These are phyloP conservation scores for Folsomia manolachei DNA, from an alignment of 2,888 invertebrate species.

Conservation along the genomic window DNA sequence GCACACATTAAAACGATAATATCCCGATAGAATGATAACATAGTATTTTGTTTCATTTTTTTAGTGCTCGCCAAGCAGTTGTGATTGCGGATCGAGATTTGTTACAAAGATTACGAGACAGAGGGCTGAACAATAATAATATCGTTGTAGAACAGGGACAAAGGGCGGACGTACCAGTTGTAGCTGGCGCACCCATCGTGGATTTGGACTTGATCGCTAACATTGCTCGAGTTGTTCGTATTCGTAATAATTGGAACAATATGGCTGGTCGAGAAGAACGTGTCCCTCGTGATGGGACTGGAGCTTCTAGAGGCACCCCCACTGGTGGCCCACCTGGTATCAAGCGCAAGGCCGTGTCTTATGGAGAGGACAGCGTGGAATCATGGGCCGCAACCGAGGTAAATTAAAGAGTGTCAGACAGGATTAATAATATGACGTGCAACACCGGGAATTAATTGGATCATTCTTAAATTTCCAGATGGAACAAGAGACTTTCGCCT, in stretches of 20 bases:
- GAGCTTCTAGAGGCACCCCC: background rate
- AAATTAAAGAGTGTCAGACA: background rate
- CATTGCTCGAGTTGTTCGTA: conserved; percentile 1
- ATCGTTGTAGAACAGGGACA: background rate
- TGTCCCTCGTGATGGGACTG: background rate
- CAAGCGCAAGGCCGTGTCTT: conserved; percentile 41
- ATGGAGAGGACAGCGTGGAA: conserved; percentile 48
- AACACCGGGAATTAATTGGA: background rate
- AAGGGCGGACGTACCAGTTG: background rate
- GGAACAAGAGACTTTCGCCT: conserved; percentile 48
- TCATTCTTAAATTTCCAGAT: conserved; percentile 30
- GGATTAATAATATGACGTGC: too few relatives aligned
- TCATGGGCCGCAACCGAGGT: conserved; percentile 49
- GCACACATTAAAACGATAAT: too few relatives aligned
- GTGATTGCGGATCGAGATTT: background rate
- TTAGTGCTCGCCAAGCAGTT: background rate
- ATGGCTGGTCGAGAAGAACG: conserved; percentile 32
- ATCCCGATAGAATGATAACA: background rate
- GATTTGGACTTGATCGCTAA: conserved; percentile 13
- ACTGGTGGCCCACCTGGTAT: conserved; percentile 13
- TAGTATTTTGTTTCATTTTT: background rate
- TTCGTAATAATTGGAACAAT: too few relatives aligned
- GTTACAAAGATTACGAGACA: background rate
- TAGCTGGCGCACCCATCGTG: too few relatives aligned
- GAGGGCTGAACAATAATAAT: conserved; percentile 6